Percentiles rank a stretch among this genome's conserved stretches.
phyloP scores from a whole-genome alignment of 2,888 invertebrate genomes.

The Chironomus riparius region DNA sequence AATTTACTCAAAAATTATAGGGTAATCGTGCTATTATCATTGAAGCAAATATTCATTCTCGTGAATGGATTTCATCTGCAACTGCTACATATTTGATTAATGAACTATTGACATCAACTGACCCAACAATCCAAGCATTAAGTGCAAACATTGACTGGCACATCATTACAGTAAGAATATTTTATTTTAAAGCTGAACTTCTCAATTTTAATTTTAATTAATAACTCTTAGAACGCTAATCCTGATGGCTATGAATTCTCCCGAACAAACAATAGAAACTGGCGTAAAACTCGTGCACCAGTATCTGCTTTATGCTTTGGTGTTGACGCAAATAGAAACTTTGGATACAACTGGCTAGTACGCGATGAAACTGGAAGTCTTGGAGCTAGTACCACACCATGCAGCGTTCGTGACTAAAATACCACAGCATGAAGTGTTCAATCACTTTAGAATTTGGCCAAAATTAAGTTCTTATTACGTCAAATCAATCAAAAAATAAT shows the following conservation, averaged over 20 bases:
- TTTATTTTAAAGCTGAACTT: slow-evolving; percentile 47
- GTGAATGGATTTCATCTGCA: slow-evolving; percentile 48
- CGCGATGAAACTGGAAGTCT: slow-evolving; percentile 1
- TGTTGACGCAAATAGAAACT: slow-evolving; percentile 42
- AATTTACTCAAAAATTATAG: slow-evolving; percentile 36
- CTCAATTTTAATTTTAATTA: neutral
- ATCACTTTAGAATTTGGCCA: too few species aligned
- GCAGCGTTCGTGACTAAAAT: too few species aligned
- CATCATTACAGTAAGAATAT: slow-evolving; percentile 61
- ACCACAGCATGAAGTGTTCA: too few species aligned
- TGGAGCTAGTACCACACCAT: neutral
- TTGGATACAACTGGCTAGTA: slow-evolving; percentile 36
- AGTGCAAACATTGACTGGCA: slow-evolving; percentile 66
- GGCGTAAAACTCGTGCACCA: slow-evolving; percentile 1
- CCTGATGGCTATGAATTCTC: slow-evolving; percentile 50
- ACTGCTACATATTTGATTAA: slow-evolving; percentile 45
- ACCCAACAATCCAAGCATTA: slow-evolving; percentile 47
- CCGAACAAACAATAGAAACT: slow-evolving; percentile 39
- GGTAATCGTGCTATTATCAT: slow-evolving; percentile 39
- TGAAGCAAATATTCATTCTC: slow-evolving; percentile 36
- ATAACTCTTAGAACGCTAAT: neutral
- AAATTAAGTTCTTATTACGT: too few species aligned
- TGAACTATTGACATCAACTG: slow-evolving; percentile 49
- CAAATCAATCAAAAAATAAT: too few species aligned
- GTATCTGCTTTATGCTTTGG: slow-evolving; percentile 42